Evolutionary conservation across 2,113 vertebrate species (phyloP), one percentile per base, ranked within the genome.

Genomic region (Ailuropoda melanoleuca): DNA sequence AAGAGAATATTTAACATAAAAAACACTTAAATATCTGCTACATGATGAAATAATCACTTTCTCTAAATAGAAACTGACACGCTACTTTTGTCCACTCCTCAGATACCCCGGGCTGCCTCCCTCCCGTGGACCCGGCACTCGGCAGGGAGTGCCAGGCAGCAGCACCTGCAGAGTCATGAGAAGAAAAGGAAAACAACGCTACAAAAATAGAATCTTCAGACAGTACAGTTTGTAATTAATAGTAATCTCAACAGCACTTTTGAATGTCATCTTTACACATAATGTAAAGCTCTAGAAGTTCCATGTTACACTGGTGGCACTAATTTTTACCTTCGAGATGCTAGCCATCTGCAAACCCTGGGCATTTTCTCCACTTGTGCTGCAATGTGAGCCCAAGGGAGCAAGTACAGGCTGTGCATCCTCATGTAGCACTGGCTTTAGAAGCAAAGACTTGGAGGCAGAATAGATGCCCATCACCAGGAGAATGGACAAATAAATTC

Each of bases 261-360:
- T 43, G 82, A 96, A 86, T 82, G 88, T 64, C 66, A 90, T 55
- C 64, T 80, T 93, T 85, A 94, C 56, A 97, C 21, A 96, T 43
- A 93, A 48, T 60, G 56, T 24, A 87, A 77, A 96, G 60, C 24
- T 70, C 94, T 95, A 13, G 85, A 95, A 87, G 88, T 87, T 89
- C 92, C 60, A 23, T 1, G 23, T 93, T 60, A 92, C 39, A 66
- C 34, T 62, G 78, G 77, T 48, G 93, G 97, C 74, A 95, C 56
- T 85, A 29, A 88, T 10, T 87, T 43, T 74, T 87, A 83, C 43
- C 70, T 75, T 15, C 24, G 24, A 74, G 23, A 64, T 23, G n/a
- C 74, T 82, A 96, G 98, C 92, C 37, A 48, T 60, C 74, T 39
- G 83, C 85, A 90, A 68, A 77, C 19, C 72, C 23, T 95, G 96